These are phyloP conservation scores for Pachymerium ferrugineum DNA, from an alignment of 2,888 invertebrate species.

Conservation along the genomic window DNA sequence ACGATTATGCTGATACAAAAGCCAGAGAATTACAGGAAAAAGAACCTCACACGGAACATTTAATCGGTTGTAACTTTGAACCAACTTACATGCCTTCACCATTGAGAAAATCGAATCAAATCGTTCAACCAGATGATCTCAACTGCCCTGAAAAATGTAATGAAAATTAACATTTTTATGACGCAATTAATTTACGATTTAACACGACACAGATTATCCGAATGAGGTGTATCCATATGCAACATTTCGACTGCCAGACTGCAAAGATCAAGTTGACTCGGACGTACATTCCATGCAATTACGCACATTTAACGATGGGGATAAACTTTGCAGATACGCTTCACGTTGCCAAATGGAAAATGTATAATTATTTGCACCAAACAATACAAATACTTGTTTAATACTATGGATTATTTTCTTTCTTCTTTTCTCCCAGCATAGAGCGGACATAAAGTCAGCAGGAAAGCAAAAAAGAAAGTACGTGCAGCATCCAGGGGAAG, in stretches of 20 bases:
- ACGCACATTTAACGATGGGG: slow-evolving; percentile 1
- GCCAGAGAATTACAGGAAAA: background rate
- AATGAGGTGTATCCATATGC: slow-evolving; percentile 49
- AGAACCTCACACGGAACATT: background rate
- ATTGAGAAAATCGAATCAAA: background rate
- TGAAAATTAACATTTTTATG: background rate
- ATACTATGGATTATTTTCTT: background rate
- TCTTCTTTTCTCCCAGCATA: slow-evolving; percentile 4
- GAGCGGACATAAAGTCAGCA: slow-evolving; percentile 7
- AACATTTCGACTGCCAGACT: slow-evolving; percentile 43
- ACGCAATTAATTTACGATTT: background rate
- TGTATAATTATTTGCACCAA: background rate
- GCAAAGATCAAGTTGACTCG: background rate
- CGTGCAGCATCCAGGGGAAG: background rate
- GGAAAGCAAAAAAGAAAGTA: background rate
- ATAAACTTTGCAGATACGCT: slow-evolving; percentile 2
- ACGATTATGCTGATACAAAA: slow-evolving; percentile 25
- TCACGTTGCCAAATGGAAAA: slow-evolving; percentile 1
- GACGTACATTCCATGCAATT: background rate
- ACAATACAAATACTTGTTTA: background rate
- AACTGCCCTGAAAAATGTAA: slow-evolving; percentile 28
- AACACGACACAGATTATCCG: slow-evolving; percentile 39
- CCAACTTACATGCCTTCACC: background rate
- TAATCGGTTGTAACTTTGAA: slow-evolving; percentile 10
- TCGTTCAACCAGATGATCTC: background rate